Evolutionary conservation across 2,888 invertebrate genomes (phyloP).

Genomic region (Hypena proboscidalis): DNA sequence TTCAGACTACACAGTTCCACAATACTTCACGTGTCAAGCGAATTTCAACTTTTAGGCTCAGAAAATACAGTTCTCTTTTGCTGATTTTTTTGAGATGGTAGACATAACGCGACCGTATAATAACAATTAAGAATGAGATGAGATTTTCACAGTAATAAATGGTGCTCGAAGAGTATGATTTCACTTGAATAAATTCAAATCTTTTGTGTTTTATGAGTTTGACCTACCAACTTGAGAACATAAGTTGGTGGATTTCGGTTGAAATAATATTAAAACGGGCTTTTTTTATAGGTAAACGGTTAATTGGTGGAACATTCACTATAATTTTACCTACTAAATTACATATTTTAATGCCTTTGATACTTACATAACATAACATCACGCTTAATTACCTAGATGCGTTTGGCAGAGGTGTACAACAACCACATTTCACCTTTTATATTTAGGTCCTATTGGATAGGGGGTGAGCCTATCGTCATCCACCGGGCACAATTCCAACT

Average conservation of each 20-base stretch:
- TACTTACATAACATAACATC: no score
- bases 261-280: neutral
- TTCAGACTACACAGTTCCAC: neutral
- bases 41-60: neutral
- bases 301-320: no score
- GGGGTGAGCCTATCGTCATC: no score
- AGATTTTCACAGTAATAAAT: conserved; percentile 13
- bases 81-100: neutral
- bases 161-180: conserved; percentile 10
- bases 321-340: no score
- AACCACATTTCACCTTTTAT: no score
- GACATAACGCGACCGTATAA: conserved; percentile 11
- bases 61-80: neutral
- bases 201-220: conserved; percentile 4
- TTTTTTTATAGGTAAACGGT: neutral
- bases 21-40: neutral
- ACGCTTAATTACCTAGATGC: no score
- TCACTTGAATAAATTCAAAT: conserved; percentile 11
- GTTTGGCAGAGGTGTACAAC: no score
- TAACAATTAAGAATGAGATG: conserved; percentile 17
- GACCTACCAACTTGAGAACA: neutral
- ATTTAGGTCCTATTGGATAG: no score
- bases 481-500: no score
- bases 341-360: no score
- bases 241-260: neutral